phyloP scores from a whole-genome alignment of 2,797 vertebrate species.

The Otolemur crassicaudatus region DNA sequence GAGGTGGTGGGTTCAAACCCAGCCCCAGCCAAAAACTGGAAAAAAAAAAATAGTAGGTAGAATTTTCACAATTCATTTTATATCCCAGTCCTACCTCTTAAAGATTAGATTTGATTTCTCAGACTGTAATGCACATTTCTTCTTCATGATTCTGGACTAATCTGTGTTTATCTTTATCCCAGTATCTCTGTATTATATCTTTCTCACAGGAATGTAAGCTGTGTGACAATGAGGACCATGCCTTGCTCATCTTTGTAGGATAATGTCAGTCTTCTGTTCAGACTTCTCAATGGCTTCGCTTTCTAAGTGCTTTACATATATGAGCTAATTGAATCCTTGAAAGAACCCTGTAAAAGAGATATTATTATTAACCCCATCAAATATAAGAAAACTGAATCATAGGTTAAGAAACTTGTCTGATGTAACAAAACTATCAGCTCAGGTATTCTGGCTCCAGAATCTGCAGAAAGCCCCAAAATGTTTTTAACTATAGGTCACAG shows the following conservation, averaged over 20 bases:
- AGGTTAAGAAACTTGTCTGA: neutral
- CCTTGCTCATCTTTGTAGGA: neutral
- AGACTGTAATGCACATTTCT: neutral
- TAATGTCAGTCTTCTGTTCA: neutral
- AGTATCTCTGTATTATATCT: neutral
- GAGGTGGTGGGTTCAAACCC: too few species aligned
- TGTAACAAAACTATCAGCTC: neutral
- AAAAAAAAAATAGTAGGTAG: neutral
- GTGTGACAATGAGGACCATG: neutral
- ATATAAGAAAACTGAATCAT: neutral
- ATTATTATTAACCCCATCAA: neutral
- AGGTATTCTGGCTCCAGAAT: neutral
- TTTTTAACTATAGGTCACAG: neutral
- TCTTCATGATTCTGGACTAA: neutral
- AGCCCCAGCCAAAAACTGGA: too few species aligned
- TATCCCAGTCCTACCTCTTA: neutral
- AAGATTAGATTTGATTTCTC: neutral
- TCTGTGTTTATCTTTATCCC: neutral
- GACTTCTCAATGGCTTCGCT: neutral
- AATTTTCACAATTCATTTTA: slow-evolving; percentile 9
- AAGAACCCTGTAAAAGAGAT: neutral
- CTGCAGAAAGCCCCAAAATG: neutral
- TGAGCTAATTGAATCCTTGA: neutral
- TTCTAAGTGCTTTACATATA: neutral
- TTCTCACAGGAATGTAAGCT: neutral